phyloP scores from a whole-genome alignment of 2,888 invertebrate genomes.

The Orthonevra nobilis region DNA sequence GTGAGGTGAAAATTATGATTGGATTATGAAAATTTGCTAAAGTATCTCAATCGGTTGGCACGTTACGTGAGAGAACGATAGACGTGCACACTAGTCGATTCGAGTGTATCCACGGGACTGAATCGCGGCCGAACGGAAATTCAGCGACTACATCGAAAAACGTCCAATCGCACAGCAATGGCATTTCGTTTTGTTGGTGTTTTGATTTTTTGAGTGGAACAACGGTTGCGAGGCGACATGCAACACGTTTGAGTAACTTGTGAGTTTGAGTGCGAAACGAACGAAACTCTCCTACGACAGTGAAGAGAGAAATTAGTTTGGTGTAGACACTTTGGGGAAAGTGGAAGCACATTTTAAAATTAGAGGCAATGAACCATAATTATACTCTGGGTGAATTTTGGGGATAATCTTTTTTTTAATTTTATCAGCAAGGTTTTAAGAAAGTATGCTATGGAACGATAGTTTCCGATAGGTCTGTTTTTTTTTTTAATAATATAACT shows the following conservation, averaged over 20 bases:
- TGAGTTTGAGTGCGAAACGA: not conserved
- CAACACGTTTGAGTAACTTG: constrained; percentile 35
- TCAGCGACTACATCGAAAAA: constrained; percentile 62
- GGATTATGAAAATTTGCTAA: constrained; percentile 13
- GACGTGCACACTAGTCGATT: constrained; percentile 72
- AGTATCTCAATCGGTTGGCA: constrained; percentile 34
- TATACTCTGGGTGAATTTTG: no score
- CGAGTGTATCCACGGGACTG: constrained; percentile 77
- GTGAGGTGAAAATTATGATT: constrained; percentile 34
- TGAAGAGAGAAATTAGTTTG: no score
- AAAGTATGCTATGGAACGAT: no score
- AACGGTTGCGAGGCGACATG: not conserved
- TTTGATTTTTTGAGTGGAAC: constrained; percentile 65
- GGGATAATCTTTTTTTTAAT: no score
- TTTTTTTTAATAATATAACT: no score
- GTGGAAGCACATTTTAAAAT: constrained; percentile 3
- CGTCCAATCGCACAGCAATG: not conserved
- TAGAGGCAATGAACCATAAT: no score
- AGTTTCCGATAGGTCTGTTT: no score
- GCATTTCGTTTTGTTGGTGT: constrained; percentile 28
- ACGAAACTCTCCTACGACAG: no score
- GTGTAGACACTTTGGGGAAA: no score
- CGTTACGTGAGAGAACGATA: constrained; percentile 66
- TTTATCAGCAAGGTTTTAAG: no score
- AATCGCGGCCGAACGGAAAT: constrained; percentile 71